Evolutionary conservation across 1,140 invertebrate genomes (phyloP), one percentile per base, ranked within the genome.

Genomic region (Tetramorium parvispinum): DNA sequence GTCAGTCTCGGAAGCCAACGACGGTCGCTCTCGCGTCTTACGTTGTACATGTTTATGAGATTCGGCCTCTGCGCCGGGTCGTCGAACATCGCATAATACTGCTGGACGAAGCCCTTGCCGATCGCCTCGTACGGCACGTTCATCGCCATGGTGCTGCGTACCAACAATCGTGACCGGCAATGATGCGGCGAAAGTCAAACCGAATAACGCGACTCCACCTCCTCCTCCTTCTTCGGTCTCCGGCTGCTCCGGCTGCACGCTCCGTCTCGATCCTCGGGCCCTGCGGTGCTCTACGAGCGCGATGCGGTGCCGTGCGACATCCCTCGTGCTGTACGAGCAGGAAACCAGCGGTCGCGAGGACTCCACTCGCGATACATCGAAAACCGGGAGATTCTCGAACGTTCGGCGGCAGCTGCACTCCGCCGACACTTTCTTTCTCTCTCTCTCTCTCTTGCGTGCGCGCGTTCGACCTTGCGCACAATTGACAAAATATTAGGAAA

Each of bases 41-140:
- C 98, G 96, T 98, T 98, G 95, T 99, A 99, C 96, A 99, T 97
- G 95, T 97, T 98, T 75, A 97, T 97, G 92, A 99, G 96, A 95
- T 97, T 97, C 91, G 96, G 96, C 93, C 98, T 96, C 92, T 98
- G 97, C 85, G 95, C 95, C 88, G 97, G 97, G 96, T 99, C 98
- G 95, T 99, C 98, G 93, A 99, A 99, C 88, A 98, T 93, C 51
- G 96, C 96, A 95, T 99, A 99, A 96, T 99, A 99, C 96, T 99
- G 98, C 90, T 98, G 97, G 51, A 98, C 98, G 94, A 99, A 99
- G 87, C 97, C 97, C 95, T 98, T 98, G 79, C 98, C 98, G 93
- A 99, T 99, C 46, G 97, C 97, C 93, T 98, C 98, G 93, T 98
- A 99, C 92, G 98, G 97, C 82, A 97, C 97, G 96, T 99, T 98